These are phyloP conservation scores for Puffinus mauretanicus DNA, from an alignment of 2,113 vertebrate genomes.

Conservation along the genomic window DNA sequence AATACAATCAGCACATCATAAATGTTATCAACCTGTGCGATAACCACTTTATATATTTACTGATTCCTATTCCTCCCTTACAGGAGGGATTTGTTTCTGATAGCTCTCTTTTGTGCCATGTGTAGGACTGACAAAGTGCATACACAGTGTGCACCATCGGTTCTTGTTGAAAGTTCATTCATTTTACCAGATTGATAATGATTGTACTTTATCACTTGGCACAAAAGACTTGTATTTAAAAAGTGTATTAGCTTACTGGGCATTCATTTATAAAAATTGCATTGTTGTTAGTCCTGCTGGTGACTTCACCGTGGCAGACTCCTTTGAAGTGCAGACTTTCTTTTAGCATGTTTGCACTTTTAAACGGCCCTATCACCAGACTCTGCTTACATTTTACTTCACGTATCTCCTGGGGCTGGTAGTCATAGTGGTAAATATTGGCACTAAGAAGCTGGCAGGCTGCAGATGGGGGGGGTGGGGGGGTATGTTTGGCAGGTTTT, in stretches of 20 bases:
- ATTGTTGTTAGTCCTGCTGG: slow-evolving; percentile 10
- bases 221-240: slow-evolving; percentile 52
- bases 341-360: slow-evolving; percentile 56
- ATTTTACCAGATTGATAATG: slow-evolving; percentile 44
- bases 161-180: slow-evolving; percentile 59
- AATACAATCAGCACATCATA: slow-evolving; percentile 9
- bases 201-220: slow-evolving; percentile 50
- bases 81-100: slow-evolving; percentile 49
- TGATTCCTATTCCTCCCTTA: slow-evolving; percentile 41
- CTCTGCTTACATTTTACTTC: slow-evolving; percentile 23
- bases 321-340: slow-evolving; percentile 65
- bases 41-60: slow-evolving; percentile 15
- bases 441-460: neutral
- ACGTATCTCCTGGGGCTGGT: neutral
- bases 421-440: slow-evolving; percentile 53
- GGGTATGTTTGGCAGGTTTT: neutral
- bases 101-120: slow-evolving; percentile 37
- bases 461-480: neutral
- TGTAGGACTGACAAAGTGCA: slow-evolving; percentile 4
- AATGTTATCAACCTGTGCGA: neutral
- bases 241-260: slow-evolving; percentile 47
- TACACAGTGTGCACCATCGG: neutral
- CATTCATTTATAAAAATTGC: slow-evolving; percentile 61
- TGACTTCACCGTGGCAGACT: slow-evolving; percentile 24
- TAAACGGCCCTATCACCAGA: slow-evolving; percentile 4